Base-by-base conservation (phyloP, 2,888 invertebrate species). In the Cybosia mesomella region DNA sequence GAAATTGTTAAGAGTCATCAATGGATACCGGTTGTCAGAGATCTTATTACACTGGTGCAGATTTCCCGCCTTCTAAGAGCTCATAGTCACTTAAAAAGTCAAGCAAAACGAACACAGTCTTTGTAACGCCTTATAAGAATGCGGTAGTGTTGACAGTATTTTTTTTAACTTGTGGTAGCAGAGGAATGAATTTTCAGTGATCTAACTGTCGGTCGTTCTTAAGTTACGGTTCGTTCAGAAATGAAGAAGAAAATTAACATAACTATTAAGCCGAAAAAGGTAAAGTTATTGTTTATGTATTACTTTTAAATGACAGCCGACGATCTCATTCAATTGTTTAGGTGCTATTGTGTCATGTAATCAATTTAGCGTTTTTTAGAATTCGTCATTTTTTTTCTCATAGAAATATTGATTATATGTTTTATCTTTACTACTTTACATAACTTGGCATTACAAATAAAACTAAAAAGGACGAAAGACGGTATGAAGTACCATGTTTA, bases 211-310 rank as follows among this genome's bases (percentile, higher is more conserved):
- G n/a, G 64, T 24, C 2, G 58, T 53, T 53, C 18, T 63, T 13
- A 11, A 15, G 28, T 67, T 64, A 43, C 1, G 1, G 28, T 24
- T n/a, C 49, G 49, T 64, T 54, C 53, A 28, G 57, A 57, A 71
- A 88, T 89, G 87, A 89, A 84, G 71, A 87, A 83, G 73, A 88
- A 88, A 82, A 79, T 88, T 43, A 81, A 83, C 64, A 86, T 88
- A 43, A 85, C 83, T 4, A 75, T 76, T 68, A 70, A 71, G 15
- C 81, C 83, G 4, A 84, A 85, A 78, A 80, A 86, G 86, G 88
- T 88, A 84, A 62, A 60, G 39, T 36, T 60, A 34, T 53, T 28
- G 36, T 39, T 32, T 13, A 53, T 53, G 59, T 39, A 53, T 49
- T 55, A 28, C 15, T 28, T 49, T 43, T 18, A 43, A 39, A 43